Percentiles rank a stretch among this genome's conserved stretches.
These are phyloP conservation scores for Patiria pectinifera DNA, from an alignment of 53 echinoderm and acorn worm genomes.

Conservation along the genomic window DNA sequence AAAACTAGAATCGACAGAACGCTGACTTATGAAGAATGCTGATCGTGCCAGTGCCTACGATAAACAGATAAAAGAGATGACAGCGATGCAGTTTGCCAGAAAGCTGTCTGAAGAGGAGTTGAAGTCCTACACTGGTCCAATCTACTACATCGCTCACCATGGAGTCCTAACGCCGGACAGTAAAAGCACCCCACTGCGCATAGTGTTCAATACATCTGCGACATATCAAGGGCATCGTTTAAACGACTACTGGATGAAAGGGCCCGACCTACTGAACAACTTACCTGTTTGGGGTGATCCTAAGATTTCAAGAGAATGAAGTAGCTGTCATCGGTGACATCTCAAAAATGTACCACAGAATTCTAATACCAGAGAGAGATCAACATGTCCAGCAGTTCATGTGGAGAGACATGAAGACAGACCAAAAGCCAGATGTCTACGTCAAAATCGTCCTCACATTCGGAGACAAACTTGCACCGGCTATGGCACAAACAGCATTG, in stretches of 20 bases:
- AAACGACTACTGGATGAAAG: conserved; percentile 74
- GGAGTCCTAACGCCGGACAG: conserved; percentile 72
- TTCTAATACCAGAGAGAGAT: conserved; percentile 70
- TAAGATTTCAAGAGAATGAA: conserved; percentile 62
- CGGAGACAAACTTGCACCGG: conserved; percentile 37
- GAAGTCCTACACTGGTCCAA: conserved; percentile 62
- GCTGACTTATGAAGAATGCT: conserved; percentile 60
- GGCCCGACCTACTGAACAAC: conserved; percentile 76
- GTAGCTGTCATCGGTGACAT: conserved; percentile 70
- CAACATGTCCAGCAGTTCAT: conserved; percentile 74
- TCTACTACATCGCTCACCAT: conserved; percentile 77
- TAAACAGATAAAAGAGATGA: conserved; percentile 72
- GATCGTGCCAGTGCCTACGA: conserved; percentile 67
- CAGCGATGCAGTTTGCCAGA: conserved; percentile 69
- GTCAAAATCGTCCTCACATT: conserved; percentile 61
- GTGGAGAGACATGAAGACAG: conserved; percentile 64
- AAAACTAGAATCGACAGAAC: conserved; percentile 63
- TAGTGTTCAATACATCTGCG: conserved; percentile 77
- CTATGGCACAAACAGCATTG: conserved; percentile 62
- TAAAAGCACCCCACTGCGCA: conserved; percentile 72
- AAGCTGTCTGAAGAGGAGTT: conserved; percentile 65
- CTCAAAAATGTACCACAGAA: conserved; percentile 77
- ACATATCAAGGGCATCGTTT: conserved; percentile 61
- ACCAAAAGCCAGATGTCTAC: conserved; percentile 64
- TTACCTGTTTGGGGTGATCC: conserved; percentile 59